phyloP scores from a whole-genome alignment of 1,140 invertebrate genomes.

The Olivierus martensii region DNA sequence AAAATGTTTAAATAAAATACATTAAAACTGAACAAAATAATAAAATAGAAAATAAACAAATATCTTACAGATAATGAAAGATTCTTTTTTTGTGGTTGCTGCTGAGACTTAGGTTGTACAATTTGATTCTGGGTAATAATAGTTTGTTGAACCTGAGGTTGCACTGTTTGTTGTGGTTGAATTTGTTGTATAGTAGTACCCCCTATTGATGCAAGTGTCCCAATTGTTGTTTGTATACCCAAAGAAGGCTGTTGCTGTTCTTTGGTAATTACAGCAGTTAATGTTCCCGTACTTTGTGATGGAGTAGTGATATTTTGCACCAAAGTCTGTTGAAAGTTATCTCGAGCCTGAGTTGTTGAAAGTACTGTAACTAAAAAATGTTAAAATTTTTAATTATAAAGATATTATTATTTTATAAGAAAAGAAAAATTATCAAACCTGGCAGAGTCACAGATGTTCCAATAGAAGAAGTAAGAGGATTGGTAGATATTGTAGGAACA shows the following conservation, averaged over 20 bases:
- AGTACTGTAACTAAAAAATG: not conserved
- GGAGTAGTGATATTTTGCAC: not conserved
- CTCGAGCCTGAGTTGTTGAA: slow-evolving; percentile 1
- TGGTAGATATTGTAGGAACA: no score
- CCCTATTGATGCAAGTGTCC: slow-evolving; percentile 2
- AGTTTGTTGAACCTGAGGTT: slow-evolving; percentile 2
- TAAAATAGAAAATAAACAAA: not conserved
- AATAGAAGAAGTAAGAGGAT: no score
- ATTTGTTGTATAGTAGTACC: slow-evolving; percentile 3
- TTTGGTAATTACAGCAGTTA: no score
- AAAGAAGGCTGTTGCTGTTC: no score
- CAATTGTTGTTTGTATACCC: slow-evolving; percentile 1
- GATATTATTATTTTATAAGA: no score
- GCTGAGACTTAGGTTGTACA: slow-evolving; percentile 7
- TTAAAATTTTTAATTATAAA: no score
- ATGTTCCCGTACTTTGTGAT: not conserved
- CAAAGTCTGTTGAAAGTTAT: slow-evolving; percentile 5
- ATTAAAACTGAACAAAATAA: not conserved
- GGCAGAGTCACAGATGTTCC: no score
- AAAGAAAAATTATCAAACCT: no score
- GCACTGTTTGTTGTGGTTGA: slow-evolving; percentile 7
- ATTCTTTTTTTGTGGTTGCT: slow-evolving; percentile 34
- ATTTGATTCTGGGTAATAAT: not conserved
- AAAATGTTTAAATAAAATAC: not conserved
- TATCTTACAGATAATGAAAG: slow-evolving; percentile 38